Conservation (phyloP, 2,113 vertebrate species). For the Canis aureus region DNA sequence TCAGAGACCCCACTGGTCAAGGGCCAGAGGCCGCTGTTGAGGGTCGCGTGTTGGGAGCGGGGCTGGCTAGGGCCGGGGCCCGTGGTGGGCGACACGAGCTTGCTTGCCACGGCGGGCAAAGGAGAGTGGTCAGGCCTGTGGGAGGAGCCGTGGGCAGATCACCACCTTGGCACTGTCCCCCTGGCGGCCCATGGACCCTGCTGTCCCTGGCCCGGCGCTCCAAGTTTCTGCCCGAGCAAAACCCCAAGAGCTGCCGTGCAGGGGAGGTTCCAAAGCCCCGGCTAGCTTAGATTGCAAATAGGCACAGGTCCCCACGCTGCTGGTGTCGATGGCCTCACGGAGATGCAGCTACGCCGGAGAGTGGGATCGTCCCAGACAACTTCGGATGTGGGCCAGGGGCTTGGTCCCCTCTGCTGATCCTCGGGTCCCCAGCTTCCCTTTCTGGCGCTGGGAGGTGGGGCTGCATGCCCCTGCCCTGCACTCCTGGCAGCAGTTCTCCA, state of each 20-base stretch:
- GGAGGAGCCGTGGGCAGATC: background rate
- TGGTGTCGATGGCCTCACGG: too few species aligned
- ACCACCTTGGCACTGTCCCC: rapidly evolving
- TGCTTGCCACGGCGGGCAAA: too few species aligned
- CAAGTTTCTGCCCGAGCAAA: background rate
- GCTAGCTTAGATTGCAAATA: background rate
- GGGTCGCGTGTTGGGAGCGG: rapidly evolving
- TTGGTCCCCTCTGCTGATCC: background rate
- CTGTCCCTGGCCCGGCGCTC: rapidly evolving
- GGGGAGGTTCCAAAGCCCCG: background rate
- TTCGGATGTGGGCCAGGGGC: background rate
- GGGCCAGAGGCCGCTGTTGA: background rate
- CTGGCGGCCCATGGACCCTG: rapidly evolving
- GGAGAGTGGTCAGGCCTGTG: background rate
- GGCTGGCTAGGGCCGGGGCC: background rate
- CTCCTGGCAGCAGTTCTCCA: background rate
- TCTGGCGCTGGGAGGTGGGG: too few species aligned
- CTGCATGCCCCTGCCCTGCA: background rate
- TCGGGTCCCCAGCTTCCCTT: background rate
- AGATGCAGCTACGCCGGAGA: background rate
- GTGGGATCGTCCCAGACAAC: background rate
- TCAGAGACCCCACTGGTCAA: too few species aligned
- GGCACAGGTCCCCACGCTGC: rapidly evolving
- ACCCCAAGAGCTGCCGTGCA: too few species aligned
- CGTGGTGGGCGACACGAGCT: rapidly evolving